Evolutionary conservation across 2,797 vertebrate genomes (phyloP).

Genomic region (Typhlichthys eigenmanni): DNA sequence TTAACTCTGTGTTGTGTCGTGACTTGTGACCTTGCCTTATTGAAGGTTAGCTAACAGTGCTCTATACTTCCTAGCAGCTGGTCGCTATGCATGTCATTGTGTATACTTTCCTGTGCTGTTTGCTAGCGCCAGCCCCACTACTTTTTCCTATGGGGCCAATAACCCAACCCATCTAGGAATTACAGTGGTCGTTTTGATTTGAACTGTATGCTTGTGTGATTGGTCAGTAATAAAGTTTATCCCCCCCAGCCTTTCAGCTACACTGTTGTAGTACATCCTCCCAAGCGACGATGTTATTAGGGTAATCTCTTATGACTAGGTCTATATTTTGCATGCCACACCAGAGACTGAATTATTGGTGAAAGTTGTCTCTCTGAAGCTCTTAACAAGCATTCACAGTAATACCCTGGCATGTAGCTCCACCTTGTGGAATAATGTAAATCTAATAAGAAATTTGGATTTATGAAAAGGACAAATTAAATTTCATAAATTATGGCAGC

Average conservation of each 20-base stretch:
- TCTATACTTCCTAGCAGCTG: constrained; percentile 45
- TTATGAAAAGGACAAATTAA: no score
- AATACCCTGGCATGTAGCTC: no score
- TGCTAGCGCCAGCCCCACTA: constrained; percentile 68
- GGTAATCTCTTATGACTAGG: no score
- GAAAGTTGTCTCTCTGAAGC: no score
- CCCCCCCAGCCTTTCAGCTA: constrained; percentile 49
- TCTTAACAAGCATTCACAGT: no score
- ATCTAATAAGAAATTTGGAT: no score
- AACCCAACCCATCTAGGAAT: constrained; percentile 47
- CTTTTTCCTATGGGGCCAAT: constrained; percentile 67
- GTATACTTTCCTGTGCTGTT: constrained; percentile 59
- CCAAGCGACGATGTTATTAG: not conserved
- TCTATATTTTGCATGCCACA: no score
- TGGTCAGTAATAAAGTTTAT: constrained; percentile 84
- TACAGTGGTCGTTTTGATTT: constrained; percentile 47
- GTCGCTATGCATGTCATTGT: constrained; percentile 79
- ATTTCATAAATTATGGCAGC: no score
- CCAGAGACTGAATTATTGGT: no score
- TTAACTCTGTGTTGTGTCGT: constrained; percentile 65
- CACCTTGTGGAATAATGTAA: no score
- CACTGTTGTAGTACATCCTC: constrained; percentile 2
- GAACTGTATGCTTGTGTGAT: constrained; percentile 77
- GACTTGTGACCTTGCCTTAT: constrained; percentile 39
- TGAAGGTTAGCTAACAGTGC: constrained; percentile 41